phyloP scores from a whole-genome alignment of 2,113 vertebrate species.

The Marmota flaviventris region DNA sequence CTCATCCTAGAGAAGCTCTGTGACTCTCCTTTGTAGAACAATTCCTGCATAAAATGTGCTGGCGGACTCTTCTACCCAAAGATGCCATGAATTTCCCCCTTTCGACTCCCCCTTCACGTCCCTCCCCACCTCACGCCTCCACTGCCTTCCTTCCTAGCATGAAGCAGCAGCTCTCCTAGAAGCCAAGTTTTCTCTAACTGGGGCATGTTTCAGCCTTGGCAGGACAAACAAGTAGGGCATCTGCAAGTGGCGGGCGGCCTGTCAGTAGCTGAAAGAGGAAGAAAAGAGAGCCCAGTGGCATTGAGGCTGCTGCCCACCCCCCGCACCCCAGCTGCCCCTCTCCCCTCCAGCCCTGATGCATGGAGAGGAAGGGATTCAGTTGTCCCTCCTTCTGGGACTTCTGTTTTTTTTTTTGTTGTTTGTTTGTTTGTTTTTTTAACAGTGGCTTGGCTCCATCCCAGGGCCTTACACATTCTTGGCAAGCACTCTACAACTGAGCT shows the following conservation, averaged over 20 bases:
- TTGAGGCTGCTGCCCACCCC: rapidly evolving
- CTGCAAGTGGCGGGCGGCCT: neutral
- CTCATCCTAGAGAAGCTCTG: neutral
- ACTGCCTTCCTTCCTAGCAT: neutral
- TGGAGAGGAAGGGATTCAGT: neutral
- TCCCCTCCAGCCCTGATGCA: neutral
- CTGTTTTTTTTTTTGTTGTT: neutral
- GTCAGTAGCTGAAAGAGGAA: neutral
- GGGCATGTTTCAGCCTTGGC: conserved; percentile 12
- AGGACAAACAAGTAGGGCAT: neutral
- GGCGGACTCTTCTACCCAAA: neutral
- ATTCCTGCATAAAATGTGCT: neutral
- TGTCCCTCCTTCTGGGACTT: too few relatives aligned
- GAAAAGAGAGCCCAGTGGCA: neutral
- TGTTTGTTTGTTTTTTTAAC: too few relatives aligned
- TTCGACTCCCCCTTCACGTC: rapidly evolving
- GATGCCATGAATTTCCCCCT: neutral
- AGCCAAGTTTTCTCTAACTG: neutral
- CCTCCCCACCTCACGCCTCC: rapidly evolving
- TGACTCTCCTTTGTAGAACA: neutral
- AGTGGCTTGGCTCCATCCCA: too few relatives aligned
- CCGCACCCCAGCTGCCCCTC: neutral
- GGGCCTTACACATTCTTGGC: too few relatives aligned
- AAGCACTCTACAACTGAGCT: neutral
- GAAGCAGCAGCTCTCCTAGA: neutral